Conservation (phyloP, 2,113 vertebrate species). For the Onychorhynchus coronatus region DNA sequence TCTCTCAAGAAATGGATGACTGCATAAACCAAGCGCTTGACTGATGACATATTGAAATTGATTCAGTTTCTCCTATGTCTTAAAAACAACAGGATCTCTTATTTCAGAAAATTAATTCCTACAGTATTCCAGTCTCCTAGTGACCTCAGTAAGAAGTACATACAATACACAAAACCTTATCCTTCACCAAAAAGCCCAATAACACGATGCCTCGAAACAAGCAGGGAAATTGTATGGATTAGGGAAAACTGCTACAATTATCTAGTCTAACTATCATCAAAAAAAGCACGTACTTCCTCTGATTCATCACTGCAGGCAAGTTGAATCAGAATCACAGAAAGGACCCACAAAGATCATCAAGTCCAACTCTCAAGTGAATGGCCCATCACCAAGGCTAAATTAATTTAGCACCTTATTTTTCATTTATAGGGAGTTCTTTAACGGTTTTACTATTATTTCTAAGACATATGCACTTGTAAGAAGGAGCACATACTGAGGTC, state of each 20-base stretch:
- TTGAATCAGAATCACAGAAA: not conserved
- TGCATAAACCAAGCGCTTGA: conserved; percentile 92
- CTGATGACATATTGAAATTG: conserved; percentile 86
- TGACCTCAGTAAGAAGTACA: not conserved
- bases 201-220: accelerated
- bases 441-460: not conserved
- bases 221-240: not conserved
- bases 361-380: not conserved
- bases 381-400: not conserved
- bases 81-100: conserved; percentile 40
- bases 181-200: not conserved
- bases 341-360: not conserved
- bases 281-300: not conserved
- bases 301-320: not conserved
- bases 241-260: not conserved
- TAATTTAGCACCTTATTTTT: not conserved
- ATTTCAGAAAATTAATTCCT: not conserved
- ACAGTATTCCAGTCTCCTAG: not conserved
- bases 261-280: not conserved
- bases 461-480: not conserved
- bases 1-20: conserved; percentile 95
- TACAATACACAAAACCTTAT: not conserved
- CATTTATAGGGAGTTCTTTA: not conserved
- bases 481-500: not conserved
- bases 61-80: conserved; percentile 29